Evolutionary conservation across 2,113 vertebrate genomes (phyloP).

Genomic region (Ariopsis seemanni): DNA sequence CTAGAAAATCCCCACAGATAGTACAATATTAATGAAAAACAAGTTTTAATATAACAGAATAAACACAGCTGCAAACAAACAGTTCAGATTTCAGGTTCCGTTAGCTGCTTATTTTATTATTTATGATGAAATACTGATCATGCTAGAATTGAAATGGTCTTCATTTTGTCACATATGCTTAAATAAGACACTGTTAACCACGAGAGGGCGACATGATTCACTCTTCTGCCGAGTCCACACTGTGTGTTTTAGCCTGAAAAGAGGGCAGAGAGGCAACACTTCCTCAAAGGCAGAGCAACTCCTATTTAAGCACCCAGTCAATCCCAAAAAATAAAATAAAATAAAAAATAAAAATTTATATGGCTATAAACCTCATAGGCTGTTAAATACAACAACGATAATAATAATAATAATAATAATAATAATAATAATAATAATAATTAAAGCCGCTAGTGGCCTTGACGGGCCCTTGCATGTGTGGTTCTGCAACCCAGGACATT

Average conservation of each 20-base stretch:
- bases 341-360: background rate
- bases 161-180: background rate
- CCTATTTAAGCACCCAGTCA: background rate
- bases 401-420: background rate
- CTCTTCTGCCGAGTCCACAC: background rate
- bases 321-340: background rate
- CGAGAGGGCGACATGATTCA: constrained; percentile 18
- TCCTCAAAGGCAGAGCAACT: background rate
- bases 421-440: background rate
- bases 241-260: background rate
- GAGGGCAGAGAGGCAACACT: background rate
- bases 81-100: background rate
- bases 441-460: too few relatives aligned
- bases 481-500: too few relatives aligned
- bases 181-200: background rate
- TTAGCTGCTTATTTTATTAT: background rate
- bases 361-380: background rate
- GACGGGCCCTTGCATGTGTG: too few relatives aligned
- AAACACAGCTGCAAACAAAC: background rate
- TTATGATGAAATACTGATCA: background rate
- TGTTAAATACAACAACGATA: background rate
- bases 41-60: background rate
- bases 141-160: background rate
- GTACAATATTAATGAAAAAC: background rate
- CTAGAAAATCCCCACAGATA: background rate